A percentile compares a stretch with the other conserved stretches of the same genome.
These are phyloP conservation scores for Tachycineta bicolor DNA, from an alignment of 2,113 vertebrate genomes.

Conservation along the genomic window DNA sequence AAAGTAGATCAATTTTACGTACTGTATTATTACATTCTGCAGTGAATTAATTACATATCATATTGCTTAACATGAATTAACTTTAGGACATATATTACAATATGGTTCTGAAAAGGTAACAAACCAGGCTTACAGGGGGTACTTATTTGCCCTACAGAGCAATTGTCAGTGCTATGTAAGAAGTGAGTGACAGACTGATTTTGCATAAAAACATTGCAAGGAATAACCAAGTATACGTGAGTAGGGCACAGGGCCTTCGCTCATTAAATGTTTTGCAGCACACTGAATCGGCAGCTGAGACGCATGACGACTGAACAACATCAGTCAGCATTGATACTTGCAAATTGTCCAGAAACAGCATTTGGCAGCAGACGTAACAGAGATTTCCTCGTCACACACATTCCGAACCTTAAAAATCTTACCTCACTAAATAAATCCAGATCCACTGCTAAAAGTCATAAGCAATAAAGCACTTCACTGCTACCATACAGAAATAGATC, in stretches of 20 bases:
- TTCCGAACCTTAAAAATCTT: background rate
- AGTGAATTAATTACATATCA: too few relatives aligned
- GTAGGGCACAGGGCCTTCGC: background rate
- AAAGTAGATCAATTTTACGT: too few relatives aligned
- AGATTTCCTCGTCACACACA: background rate
- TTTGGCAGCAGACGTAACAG: background rate
- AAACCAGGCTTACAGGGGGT: background rate
- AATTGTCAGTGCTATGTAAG: background rate
- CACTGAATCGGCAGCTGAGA: background rate
- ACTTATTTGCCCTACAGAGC: background rate
- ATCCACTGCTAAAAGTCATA: background rate
- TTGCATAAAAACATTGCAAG: background rate
- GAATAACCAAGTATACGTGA: background rate
- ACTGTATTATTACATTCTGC: too few relatives aligned
- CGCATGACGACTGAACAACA: background rate
- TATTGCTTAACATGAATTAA: too few relatives aligned
- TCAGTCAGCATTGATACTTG: background rate
- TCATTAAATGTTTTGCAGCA: background rate
- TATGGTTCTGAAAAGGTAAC: background rate
- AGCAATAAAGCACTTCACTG: background rate
- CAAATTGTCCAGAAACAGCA: background rate
- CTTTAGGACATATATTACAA: too few relatives aligned
- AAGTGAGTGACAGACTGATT: background rate
- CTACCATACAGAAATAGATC: background rate
- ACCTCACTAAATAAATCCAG: background rate